Base-by-base conservation (phyloP, 2,797 vertebrate species). In the Acipenser ruthenus region DNA sequence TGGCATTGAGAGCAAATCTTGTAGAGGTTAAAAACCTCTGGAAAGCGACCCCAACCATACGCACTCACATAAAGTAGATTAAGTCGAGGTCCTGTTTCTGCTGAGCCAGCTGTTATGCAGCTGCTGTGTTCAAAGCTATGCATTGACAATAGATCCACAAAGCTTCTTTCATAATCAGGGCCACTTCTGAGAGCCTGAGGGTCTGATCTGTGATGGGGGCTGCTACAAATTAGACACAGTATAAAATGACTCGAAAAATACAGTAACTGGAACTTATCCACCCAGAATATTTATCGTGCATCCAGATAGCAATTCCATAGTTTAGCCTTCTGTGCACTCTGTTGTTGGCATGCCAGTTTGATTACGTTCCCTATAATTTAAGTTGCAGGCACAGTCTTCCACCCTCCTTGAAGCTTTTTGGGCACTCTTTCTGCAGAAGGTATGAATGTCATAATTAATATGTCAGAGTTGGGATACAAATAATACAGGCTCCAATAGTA, bases 81-180 rank as follows among this genome's bases (percentile, higher is more conserved):
- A 50, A 5, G 49, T 50, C 8, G 11, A 12, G 11, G 55, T 67
- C 60, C 65, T 12, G 49, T 15, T 15, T 12, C 10, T 49, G 7
- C 47, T 61, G 50, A 37, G 62, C 70, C 77, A 77, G 75, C 72
- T 80, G 78, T 82, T 79, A 65, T 75, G 23, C 70, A 74, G 71
- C 73, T 78, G 76, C 72, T 78, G 73, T 69, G 69, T 51, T 69
- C 63, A 74, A 53, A 70, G 65, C 60, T 65, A 55, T 37, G 62
- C 10, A 58, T 63, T 66, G 62, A 63, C 59, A 65, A 63, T 50
- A 49, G 49, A 60, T 56, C 53, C 66, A 79, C 76, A 79, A 76
- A 72, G 73, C 64, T 53, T 9, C 67, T 70, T 75, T 75, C 71
- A 72, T 79, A 65, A 12, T 23, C 18, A 48, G 23, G 68, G 50